Base-by-base conservation (phyloP, 2,888 invertebrate genomes). In the Cremastinae sp. region DNA sequence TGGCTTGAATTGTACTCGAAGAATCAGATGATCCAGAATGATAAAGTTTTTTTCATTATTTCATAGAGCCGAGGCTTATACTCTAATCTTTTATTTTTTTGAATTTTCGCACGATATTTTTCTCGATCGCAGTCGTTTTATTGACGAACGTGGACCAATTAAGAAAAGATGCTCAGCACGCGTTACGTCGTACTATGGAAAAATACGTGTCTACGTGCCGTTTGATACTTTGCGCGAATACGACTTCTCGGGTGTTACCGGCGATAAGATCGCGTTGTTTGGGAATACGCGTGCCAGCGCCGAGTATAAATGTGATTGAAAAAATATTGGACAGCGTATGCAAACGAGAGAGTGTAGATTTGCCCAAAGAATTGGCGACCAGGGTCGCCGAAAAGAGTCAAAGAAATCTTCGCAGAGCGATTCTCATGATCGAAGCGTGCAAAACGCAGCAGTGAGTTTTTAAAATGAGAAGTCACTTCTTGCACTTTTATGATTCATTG, bases 111-210 rank as follows among this genome's bases (percentile, higher is more conserved):
- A 28, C 12, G 43, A 37, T 66, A 39, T 59, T 53, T 16, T 43
- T 64, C 43, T 56, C 74, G 0, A 12, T 12, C 77, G 64, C 85
- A 94, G 98, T 99, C 47, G 96, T 99, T 12, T 93, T 99, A 8
- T 90, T 99, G 72, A 97, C 96, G 66, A 98, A 99, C 90, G 98
- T 98, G 0, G 99, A 99, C 88, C 94, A 95, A 77, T 91, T 99
- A 45, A 96, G 97, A 0, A 97, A 96, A 90, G 99, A 99, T 91
- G 99, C 99, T 0, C 99, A 99, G 88, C 98, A 99, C 90, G 99
- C 98, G 0, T 91, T 99, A 59, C 94, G 99, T 81, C 93, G 99
- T 53, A 99, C 99, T 0, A 99, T 99, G 99, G 99, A 99, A 90
- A 99, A 99, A 89, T 99, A 99, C 90, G 95, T 98, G 69, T 92